Base-by-base conservation (phyloP, 2,888 invertebrate species). In the Pyrochroa serraticornis region DNA sequence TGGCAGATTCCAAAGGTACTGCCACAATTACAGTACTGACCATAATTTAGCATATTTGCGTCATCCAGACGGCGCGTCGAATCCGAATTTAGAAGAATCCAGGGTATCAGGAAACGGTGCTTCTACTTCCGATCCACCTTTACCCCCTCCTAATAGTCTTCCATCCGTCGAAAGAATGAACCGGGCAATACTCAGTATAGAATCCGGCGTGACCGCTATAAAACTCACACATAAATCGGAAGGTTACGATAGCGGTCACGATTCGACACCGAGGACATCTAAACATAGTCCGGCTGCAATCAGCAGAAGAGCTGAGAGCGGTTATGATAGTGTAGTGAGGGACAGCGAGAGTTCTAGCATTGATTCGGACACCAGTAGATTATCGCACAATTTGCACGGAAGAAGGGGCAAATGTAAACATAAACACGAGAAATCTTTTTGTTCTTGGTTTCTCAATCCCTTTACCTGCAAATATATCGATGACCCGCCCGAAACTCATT, bases 21-120 rank as follows among this genome's bases (percentile, higher is more conserved):
- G 85, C 76, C 84, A 83, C 73, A 82, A 85, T 77, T 71, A 85
- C 72, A 73, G 83, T 9, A 81, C 82, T 59, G 85, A 85, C 50
- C 81, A 78, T 67, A 82, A 80, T 65, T 78, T 83, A 61, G 90
- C 92, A 33, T 88, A 89, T 58, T 78, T 94, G 48, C 84, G 93
- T 63, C 92, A 93, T 81, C 95, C 95, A 3, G 95, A 95, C 72
- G 95, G 95, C 42, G 94, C 95, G 46, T 95, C 95, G 14, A 95
- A 95, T 83, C 95, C 95, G 10, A 93, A 94, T 81, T 82, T 95
- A 70, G 90, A 89, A 76, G 87, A 87, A 77, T 77, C 79, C 49
- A 82, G 86, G 71, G 77, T 85, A 64, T 85, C 87, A 1, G 87
- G 86, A 8, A 87, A 84, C 60, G 87, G 86, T 3, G 85, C 86